Conservation (phyloP, 2,888 invertebrate genomes). For the Nipponacmea schrenckii region DNA sequence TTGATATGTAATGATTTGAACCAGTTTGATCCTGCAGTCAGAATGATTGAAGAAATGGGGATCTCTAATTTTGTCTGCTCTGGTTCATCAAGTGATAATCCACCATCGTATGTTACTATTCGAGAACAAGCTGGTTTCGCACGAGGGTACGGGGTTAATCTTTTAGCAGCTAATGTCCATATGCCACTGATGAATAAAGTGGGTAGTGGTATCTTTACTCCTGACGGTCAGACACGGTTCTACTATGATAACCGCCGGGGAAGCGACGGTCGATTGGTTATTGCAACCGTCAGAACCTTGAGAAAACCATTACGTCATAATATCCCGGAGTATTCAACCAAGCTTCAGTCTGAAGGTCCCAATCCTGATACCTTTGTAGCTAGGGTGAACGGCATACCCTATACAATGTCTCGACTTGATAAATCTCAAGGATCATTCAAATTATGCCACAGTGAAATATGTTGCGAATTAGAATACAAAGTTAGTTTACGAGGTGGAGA, state of each 20-base stretch:
- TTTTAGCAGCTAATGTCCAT: slow-evolving; percentile 80
- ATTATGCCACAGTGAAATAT: slow-evolving; percentile 25
- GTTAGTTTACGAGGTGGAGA: slow-evolving; percentile 15
- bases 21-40: slow-evolving; percentile 77
- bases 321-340: not conserved
- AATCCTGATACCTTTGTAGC: not conserved
- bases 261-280: slow-evolving; percentile 32
- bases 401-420: not conserved
- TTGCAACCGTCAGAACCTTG: slow-evolving; percentile 31
- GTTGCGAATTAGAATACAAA: not conserved
- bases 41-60: slow-evolving; percentile 71
- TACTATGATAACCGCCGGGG: slow-evolving; percentile 28
- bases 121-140: slow-evolving; percentile 78
- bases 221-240: slow-evolving; percentile 33
- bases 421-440: slow-evolving; percentile 41
- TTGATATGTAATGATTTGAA: slow-evolving; percentile 86
- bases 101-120: slow-evolving; percentile 71
- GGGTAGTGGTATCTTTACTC: slow-evolving; percentile 82
- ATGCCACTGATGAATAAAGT: slow-evolving; percentile 70
- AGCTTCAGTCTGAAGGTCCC: not conserved
- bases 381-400: not conserved
- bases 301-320: not conserved
- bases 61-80: slow-evolving; percentile 77
- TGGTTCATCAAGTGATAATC: slow-evolving; percentile 83
- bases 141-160: slow-evolving; percentile 71